These are phyloP conservation scores for Mesodorylaimus sp. DNA, from an alignment of 2,888 invertebrate species.

Conservation along the genomic window DNA sequence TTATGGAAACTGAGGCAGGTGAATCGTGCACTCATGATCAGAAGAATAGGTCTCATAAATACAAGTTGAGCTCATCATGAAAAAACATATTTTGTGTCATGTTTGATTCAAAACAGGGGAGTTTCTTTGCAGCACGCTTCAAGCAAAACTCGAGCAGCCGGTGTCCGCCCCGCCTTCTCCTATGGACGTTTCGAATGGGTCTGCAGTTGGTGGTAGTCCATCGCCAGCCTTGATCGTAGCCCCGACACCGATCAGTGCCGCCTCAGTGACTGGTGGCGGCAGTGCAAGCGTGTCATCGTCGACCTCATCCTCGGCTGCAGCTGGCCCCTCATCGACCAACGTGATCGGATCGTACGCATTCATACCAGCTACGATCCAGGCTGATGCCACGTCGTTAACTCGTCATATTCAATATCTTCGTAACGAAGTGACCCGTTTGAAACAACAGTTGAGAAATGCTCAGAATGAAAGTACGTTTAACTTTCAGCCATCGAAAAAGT, in stretches of 20 bases:
- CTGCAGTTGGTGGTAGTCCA: no score
- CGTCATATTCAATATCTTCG: conserved; percentile 80
- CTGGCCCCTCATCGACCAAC: no score
- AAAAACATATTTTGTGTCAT: not conserved
- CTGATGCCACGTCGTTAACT: conserved; percentile 42
- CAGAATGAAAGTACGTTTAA: conserved; percentile 48
- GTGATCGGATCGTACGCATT: no score
- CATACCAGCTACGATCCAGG: not conserved
- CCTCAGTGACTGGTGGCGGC: no score
- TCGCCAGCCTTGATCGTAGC: no score
- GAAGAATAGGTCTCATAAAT: no score
- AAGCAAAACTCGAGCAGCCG: conserved; percentile 84
- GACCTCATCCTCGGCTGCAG: no score
- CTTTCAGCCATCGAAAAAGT: no score
- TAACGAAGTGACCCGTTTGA: conserved; percentile 69
- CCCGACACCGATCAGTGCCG: no score
- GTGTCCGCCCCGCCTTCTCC: conserved; percentile 84
- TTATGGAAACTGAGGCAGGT: no score
- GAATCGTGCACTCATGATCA: no score
- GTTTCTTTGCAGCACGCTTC: conserved; percentile 47
- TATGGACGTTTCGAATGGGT: conserved; percentile 30
- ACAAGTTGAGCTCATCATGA: not conserved
- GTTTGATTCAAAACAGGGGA: not conserved
- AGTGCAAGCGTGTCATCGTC: no score
- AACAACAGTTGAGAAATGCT: conserved; percentile 45